Evolutionary conservation across 2,888 invertebrate genomes (phyloP).

Genomic region (Cacoxenus indagator): DNA sequence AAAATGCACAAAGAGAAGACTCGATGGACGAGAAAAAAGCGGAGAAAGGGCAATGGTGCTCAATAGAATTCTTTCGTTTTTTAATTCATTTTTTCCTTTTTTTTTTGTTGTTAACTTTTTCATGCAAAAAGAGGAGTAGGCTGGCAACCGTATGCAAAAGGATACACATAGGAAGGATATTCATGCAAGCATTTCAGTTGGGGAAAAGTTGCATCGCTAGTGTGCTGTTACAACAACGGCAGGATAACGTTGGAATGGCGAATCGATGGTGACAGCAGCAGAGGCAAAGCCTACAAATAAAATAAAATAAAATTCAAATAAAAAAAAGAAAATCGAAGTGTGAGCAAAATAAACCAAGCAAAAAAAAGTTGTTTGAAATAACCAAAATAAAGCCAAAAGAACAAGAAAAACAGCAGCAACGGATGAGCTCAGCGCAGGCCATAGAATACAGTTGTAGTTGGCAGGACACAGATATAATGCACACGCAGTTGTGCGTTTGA

Average conservation of each 20-base stretch:
- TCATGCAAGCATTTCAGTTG: not conserved
- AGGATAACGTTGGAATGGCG: not conserved
- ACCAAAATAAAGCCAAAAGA: not conserved
- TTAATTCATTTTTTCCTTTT: conserved; percentile 14
- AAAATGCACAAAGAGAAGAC: conserved; percentile 46
- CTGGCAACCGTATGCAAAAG: not conserved
- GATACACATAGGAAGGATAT: not conserved
- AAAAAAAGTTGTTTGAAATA: not conserved
- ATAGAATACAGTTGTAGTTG: not conserved
- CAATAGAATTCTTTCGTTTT: conserved; percentile 20
- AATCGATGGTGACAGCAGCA: not conserved
- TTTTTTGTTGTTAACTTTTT: conserved; percentile 14
- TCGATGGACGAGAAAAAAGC: conserved; percentile 34
- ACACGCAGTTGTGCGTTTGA: not conserved
- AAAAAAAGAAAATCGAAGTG: conserved; percentile 1
- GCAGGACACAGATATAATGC: too few species aligned
- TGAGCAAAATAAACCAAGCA: not conserved
- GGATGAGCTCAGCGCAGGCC: not conserved
- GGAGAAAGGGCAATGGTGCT: conserved; percentile 36
- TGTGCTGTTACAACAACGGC: not conserved
- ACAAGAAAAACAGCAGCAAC: not conserved
- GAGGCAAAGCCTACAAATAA: not conserved
- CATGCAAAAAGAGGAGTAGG: not conserved
- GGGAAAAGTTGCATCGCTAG: conserved; percentile 10
- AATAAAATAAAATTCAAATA: not conserved